Conservation (phyloP, 30 jellyfish, hydroid and myxozoan genomes). For the Hydra vulgaris region DNA sequence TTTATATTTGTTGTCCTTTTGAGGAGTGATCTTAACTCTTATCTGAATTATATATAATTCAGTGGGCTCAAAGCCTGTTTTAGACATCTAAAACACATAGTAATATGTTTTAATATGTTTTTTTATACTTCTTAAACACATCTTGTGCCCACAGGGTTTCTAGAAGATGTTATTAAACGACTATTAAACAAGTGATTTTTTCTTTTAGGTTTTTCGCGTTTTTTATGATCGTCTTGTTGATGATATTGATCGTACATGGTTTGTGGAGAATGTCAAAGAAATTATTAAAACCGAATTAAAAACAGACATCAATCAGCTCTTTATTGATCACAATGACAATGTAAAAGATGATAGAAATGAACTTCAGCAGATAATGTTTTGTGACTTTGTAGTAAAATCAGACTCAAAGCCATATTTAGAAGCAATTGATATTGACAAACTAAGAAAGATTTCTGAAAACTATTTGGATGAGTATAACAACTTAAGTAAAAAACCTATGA, state of each 20-base stretch:
- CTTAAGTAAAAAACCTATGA: constrained; percentile 98
- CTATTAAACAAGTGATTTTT: no score
- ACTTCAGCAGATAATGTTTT: constrained; percentile 74
- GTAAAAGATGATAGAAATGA: constrained; percentile 69
- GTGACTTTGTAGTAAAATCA: constrained; percentile 81
- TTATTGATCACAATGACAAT: constrained; percentile 55
- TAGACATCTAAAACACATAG: no score
- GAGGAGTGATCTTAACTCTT: no score
- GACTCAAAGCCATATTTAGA: constrained; percentile 94
- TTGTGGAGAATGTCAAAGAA: constrained; percentile 58
- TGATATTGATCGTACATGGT: constrained; percentile 85
- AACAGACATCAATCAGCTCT: constrained; percentile 55
- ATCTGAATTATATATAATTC: background rate
- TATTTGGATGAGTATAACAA: constrained; percentile 85
- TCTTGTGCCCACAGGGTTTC: no score
- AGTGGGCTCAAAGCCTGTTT: background rate
- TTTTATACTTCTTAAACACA: no score
- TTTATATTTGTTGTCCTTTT: background rate
- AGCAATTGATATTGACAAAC: constrained; percentile 56
- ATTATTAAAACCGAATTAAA: constrained; percentile 37
- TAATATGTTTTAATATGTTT: no score
- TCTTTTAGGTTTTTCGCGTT: constrained; percentile 78
- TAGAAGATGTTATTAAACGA: background rate
- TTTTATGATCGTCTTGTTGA: constrained; percentile 94
- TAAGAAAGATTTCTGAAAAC: constrained; percentile 74